Evolutionary conservation across 2,113 vertebrate species (phyloP).

Genomic region (Pseudopipra pipra): DNA sequence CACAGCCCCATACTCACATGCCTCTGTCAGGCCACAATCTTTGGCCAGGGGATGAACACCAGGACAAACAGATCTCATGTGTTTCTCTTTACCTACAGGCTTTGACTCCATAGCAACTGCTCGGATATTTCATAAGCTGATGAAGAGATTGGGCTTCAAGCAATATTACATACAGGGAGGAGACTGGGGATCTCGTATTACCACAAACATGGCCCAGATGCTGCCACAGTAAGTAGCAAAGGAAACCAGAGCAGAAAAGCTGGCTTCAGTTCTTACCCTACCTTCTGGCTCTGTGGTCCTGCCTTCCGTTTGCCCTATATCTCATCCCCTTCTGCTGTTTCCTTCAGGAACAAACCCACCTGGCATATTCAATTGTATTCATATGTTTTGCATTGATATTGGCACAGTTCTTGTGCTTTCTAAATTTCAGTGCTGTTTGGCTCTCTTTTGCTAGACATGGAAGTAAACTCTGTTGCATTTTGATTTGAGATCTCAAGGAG

Average conservation of each 20-base stretch:
- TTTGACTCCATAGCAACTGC: constrained; percentile 78
- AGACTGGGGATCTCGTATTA: constrained; percentile 85
- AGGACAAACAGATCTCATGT: neutral
- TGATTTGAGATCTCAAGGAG: neutral
- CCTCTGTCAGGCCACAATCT: neutral
- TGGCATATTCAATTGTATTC: neutral
- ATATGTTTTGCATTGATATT: neutral
- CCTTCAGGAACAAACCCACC: neutral
- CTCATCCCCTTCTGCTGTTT: neutral
- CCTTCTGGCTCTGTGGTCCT: neutral
- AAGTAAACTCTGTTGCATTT: neutral
- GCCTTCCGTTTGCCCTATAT: neutral
- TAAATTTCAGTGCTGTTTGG: neutral
- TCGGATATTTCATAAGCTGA: constrained; percentile 86
- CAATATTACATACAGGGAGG: constrained; percentile 89
- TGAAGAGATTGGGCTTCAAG: constrained; percentile 85
- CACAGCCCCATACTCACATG: fast-evolving
- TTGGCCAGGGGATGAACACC: neutral
- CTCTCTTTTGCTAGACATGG: neutral
- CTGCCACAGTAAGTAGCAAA: constrained; percentile 80
- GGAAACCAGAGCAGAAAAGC: neutral
- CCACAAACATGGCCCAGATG: constrained; percentile 86
- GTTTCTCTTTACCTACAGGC: constrained; percentile 60
- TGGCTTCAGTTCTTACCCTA: neutral
- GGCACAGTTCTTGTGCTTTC: neutral